Evolutionary conservation across 1,140 invertebrate species (phyloP), one percentile per base, ranked within the genome.

Genomic region (Drosophila carrolli): DNA sequence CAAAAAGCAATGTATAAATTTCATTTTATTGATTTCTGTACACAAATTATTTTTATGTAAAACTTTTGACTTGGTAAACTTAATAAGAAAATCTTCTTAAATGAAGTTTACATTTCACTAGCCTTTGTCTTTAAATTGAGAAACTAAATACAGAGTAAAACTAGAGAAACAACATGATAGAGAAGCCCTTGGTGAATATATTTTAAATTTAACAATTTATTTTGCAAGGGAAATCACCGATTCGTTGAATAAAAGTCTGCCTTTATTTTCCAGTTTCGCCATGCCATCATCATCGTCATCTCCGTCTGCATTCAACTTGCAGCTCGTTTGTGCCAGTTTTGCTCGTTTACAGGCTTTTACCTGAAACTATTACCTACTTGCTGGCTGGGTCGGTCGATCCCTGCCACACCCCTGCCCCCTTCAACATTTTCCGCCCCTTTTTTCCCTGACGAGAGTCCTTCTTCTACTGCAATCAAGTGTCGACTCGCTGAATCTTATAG

Each of bases 261-360:
- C 2, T 5, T 19, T n/a, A 23, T 38, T 48, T n/a, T 32, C 1
- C 14, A 46, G 40, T 55, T 23, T 37, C 46, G 48, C 46, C 40
- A 29, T 62, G 29, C 40, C 50, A 40, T 50, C 55, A 76, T 43
- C 74, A 57, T 35, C 79, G 62, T 57, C 75, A 61, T 74, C 65
- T 70, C 68, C 67, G 58, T 74, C 74, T 74, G 68, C 56, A 81
- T 61, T 81, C 65, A 79, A 62, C 59, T 79, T 61, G 44, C 72
- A 68, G 80, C 76, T 89, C 84, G 76, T 89, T 89, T 84, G 84
- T 80, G 71, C 80, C 85, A 84, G 85, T 84, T 84, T 71, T 81
- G 79, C 85, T 84, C 80, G 84, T 88, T 89, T 89, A 81, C 84
- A 88, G 84, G 81, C 84, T 84, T 88, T 89, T 84, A 89, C 84